Conservation (phyloP, 2,888 invertebrate genomes). For the Drosophila borealis region DNA sequence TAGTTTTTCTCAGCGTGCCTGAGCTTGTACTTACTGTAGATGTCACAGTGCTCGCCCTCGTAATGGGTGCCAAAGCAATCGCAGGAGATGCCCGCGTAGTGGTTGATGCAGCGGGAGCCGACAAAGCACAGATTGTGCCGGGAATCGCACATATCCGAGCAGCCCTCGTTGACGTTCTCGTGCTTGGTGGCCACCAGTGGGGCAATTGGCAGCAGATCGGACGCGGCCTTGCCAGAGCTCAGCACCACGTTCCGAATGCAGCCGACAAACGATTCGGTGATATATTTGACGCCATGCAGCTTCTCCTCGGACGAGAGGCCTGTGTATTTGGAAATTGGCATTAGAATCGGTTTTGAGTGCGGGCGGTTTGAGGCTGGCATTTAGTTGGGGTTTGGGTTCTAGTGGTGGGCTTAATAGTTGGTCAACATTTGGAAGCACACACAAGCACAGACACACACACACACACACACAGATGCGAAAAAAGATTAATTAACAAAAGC, state of each 20-base stretch:
- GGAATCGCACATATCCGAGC: constrained; percentile 92
- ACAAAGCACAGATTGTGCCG: constrained; percentile 94
- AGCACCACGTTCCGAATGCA: constrained; percentile 95
- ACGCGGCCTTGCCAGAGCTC: constrained; percentile 94
- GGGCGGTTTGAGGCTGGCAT: too few species aligned
- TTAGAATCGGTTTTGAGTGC: constrained; percentile 1
- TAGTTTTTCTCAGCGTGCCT: too few species aligned
- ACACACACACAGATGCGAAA: constrained; percentile 43
- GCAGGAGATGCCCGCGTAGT: constrained; percentile 94
- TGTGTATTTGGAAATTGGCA: constrained; percentile 74
- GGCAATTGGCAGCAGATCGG: constrained; percentile 91
- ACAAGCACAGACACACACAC: too few species aligned
- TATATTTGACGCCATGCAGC: constrained; percentile 95
- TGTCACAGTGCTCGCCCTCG: constrained; percentile 96
- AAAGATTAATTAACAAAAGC: constrained; percentile 76
- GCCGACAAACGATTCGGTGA: constrained; percentile 96
- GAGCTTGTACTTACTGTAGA: constrained; percentile 89
- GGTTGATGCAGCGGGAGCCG: constrained; percentile 95
- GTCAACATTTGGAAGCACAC: constrained; percentile 29
- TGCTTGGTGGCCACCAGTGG: constrained; percentile 94
- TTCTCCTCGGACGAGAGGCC: constrained; percentile 95
- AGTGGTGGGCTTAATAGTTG: constrained; percentile 43
- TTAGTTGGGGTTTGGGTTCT: constrained; percentile 1
- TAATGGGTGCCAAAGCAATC: constrained; percentile 97
- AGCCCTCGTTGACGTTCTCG: constrained; percentile 95